phyloP scores from a whole-genome alignment of 2,797 vertebrate genomes.

The Australoheros facetus region DNA sequence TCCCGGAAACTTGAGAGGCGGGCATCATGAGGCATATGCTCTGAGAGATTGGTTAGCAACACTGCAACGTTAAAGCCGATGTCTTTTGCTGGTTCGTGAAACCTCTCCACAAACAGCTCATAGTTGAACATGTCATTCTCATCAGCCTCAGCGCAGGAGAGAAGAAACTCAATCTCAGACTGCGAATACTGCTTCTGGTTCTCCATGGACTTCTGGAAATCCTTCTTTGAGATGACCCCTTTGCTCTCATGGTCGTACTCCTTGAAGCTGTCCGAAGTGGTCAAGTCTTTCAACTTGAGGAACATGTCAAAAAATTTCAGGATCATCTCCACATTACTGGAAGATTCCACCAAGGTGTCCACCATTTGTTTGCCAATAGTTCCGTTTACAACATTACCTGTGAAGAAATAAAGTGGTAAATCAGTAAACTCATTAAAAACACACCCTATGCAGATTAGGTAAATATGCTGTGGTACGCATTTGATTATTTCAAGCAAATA shows the following conservation, averaged over 20 bases:
- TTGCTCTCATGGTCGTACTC: slow-evolving; percentile 93
- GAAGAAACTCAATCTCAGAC: slow-evolving; percentile 96
- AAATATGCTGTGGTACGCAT: slow-evolving; percentile 27
- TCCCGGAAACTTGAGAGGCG: slow-evolving; percentile 91
- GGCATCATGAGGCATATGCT: slow-evolving; percentile 96
- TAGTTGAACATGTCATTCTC: slow-evolving; percentile 99
- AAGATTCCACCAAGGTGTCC: slow-evolving; percentile 97
- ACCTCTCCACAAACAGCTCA: slow-evolving; percentile 93
- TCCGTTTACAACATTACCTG: slow-evolving; percentile 98
- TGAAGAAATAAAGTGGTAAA: not conserved
- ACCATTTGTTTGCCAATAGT: slow-evolving; percentile 99
- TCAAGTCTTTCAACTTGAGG: slow-evolving; percentile 97
- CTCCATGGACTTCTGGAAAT: slow-evolving; percentile 99
- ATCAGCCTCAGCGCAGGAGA: slow-evolving; percentile 95
- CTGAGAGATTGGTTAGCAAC: slow-evolving; percentile 93
- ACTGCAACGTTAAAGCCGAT: slow-evolving; percentile 98
- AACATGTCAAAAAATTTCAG: slow-evolving; percentile 99
- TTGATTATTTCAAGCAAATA: slow-evolving; percentile 23
- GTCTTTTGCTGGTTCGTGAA: slow-evolving; percentile 97
- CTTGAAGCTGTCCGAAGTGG: slow-evolving; percentile 94
- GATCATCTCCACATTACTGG: slow-evolving; percentile 99
- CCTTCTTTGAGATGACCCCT: slow-evolving; percentile 97
- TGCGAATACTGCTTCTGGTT: slow-evolving; percentile 97
- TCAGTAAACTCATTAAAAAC: slow-evolving; percentile 9
- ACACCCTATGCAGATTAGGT: not conserved